These are phyloP conservation scores for Leucophenga varia DNA, from an alignment of 1,140 invertebrate species.

Conservation along the genomic window DNA sequence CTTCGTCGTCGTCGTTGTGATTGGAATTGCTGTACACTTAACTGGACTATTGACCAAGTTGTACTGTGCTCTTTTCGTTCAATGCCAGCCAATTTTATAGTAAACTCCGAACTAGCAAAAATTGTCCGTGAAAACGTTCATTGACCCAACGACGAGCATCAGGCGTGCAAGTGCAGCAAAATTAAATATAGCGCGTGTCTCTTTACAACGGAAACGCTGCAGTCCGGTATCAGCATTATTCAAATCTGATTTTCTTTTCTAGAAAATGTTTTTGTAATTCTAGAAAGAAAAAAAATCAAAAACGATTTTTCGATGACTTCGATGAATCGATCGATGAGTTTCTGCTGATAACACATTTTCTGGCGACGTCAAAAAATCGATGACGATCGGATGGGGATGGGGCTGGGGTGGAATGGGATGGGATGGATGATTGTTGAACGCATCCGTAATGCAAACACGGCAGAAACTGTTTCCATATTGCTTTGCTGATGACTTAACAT, in stretches of 20 bases:
- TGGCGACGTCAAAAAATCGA: no score
- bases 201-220: conserved; percentile 8
- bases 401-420: no score
- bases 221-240: conserved; percentile 19
- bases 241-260: no score
- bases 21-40: conserved; percentile 13
- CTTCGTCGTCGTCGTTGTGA: not conserved
- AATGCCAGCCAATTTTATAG: conserved; percentile 25
- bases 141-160: not conserved
- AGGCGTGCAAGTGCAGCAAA: not conserved
- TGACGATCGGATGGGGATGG: no score
- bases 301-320: no score
- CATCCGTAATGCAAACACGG: no score
- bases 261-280: conserved; percentile 3
- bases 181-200: conserved; percentile 21
- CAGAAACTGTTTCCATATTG: no score
- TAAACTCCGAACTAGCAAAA: not conserved
- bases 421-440: no score
- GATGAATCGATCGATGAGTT: no score
- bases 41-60: conserved; percentile 25
- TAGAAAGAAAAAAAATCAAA: no score
- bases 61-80: conserved; percentile 23
- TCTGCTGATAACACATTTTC: no score
- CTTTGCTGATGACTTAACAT: no score
- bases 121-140: not conserved